Evolutionary conservation across 2,797 vertebrate species (phyloP).

Genomic region (Rachycentron canadum): DNA sequence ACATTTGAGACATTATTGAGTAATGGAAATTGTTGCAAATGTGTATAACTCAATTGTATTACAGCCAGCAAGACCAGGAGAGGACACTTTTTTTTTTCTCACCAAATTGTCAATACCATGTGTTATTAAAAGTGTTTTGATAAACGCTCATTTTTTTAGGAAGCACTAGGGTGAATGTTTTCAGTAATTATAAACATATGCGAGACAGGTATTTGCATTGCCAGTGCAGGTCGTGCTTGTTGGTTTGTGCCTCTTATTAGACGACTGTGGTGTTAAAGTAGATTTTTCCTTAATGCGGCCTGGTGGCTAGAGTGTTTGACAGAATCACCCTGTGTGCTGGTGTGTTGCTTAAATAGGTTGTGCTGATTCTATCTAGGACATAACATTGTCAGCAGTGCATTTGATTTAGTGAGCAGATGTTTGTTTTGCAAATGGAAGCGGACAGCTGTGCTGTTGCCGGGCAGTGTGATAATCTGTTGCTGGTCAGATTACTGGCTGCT

Average conservation of each 20-base stretch:
- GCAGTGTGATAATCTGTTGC: constrained; percentile 78
- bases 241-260: neutral
- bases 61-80: neutral
- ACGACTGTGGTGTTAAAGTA: neutral
- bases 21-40: neutral
- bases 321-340: neutral
- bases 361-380: constrained; percentile 62
- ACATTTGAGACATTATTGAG: neutral
- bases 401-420: constrained; percentile 77
- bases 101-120: neutral
- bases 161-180: neutral
- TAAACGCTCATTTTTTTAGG: neutral
- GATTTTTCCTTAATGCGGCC: constrained; percentile 20
- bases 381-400: constrained; percentile 29
- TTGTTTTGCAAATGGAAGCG: constrained; percentile 80
- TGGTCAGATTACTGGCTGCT: constrained; percentile 73
- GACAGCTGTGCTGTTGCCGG: constrained; percentile 81
- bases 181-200: neutral
- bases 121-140: neutral
- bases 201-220: neutral
- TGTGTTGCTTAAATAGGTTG: constrained; percentile 39
- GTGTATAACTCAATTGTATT: neutral
- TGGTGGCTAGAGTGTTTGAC: constrained; percentile 2
- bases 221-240: neutral
- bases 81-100: neutral